Conservation (phyloP, 2,888 invertebrate genomes). For the Unio pictorum region DNA sequence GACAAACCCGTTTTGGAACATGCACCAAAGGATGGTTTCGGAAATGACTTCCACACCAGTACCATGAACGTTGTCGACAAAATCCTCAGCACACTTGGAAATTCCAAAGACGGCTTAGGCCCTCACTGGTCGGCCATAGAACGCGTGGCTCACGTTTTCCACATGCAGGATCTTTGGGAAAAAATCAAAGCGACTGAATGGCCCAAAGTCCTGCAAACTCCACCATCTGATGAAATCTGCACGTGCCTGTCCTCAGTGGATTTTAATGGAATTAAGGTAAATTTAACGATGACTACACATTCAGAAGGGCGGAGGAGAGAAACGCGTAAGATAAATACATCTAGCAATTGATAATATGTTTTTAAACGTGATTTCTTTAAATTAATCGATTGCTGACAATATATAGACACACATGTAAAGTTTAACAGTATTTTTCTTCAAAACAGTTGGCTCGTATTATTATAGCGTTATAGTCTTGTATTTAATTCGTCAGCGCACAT, state of each 20-base stretch:
- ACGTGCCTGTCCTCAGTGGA: slow-evolving; percentile 46
- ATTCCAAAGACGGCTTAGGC: slow-evolving; percentile 54
- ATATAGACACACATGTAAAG: no score
- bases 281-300: no score
- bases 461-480: no score
- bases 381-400: no score
- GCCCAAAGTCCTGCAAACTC: slow-evolving; percentile 21
- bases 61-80: slow-evolving; percentile 54
- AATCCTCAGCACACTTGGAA: slow-evolving; percentile 49
- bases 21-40: slow-evolving; percentile 40
- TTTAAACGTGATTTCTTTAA: no score
- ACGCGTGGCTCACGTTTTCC: slow-evolving; percentile 56
- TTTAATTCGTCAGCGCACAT: no score
- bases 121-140: slow-evolving; percentile 59
- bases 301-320: no score
- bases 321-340: no score
- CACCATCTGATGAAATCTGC: slow-evolving; percentile 41
- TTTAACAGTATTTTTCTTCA: no score
- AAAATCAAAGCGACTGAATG: slow-evolving; percentile 29
- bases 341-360: no score
- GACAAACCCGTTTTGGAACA: slow-evolving; percentile 38
- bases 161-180: slow-evolving; percentile 59
- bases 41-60: slow-evolving; percentile 39
- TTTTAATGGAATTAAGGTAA: slow-evolving; percentile 50
- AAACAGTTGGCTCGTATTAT: no score